Percentiles rank a stretch among this genome's conserved stretches.
phyloP scores from a whole-genome alignment of 2,888 invertebrate species.

The Bellardia pandia region DNA sequence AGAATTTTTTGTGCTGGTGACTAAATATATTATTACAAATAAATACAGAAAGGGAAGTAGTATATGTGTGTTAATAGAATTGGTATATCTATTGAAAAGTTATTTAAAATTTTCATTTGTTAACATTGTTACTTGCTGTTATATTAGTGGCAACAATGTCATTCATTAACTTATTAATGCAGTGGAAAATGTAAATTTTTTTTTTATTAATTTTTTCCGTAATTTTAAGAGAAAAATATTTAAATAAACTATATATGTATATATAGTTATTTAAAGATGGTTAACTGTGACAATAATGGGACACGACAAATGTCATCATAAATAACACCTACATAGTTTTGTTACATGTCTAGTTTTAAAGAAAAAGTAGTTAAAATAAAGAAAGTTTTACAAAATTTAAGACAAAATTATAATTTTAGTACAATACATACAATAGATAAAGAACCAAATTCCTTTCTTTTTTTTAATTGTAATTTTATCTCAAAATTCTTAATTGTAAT shows the following conservation, averaged over 20 bases:
- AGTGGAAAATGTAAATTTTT: not conserved
- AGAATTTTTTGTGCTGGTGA: not conserved
- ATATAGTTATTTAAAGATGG: not conserved
- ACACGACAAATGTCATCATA: not conserved
- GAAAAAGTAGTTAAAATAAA: no score
- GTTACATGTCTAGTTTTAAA: no score
- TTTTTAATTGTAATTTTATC: no score
- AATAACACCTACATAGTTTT: no score
- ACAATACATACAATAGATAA: no score
- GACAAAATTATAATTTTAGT: no score
- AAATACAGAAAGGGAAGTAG: not conserved
- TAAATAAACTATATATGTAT: not conserved
- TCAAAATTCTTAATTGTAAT: no score
- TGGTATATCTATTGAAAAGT: not conserved
- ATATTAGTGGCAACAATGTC: not conserved
- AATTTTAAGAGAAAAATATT: not conserved
- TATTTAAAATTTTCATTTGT: not conserved
- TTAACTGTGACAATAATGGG: not conserved
- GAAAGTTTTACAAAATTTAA: no score
- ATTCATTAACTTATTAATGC: slow-evolving; percentile 21
- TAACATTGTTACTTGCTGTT: not conserved
- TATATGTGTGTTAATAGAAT: slow-evolving; percentile 27
- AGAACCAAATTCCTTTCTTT: no score
- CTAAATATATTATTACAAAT: not conserved
- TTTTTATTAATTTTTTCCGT: not conserved